phyloP scores from a whole-genome alignment of 2,113 vertebrate genomes.

The Romanogobio albipinnatus region DNA sequence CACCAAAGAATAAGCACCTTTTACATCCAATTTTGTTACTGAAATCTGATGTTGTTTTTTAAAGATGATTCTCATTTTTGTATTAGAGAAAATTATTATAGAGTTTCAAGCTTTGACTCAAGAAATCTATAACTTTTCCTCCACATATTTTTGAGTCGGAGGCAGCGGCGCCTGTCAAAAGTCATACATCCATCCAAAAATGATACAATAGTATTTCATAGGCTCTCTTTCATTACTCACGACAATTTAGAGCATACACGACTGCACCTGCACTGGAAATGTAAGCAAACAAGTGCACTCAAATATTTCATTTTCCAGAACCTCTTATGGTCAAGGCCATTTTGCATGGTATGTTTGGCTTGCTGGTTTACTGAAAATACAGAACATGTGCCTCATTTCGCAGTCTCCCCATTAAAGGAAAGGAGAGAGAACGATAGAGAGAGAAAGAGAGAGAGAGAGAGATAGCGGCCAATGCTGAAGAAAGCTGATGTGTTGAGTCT shows the following conservation, averaged over 20 bases:
- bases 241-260: background rate
- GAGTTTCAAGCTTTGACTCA: background rate
- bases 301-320: constrained; percentile 17
- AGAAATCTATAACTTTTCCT: background rate
- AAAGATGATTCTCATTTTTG: background rate
- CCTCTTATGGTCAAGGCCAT: constrained; percentile 32
- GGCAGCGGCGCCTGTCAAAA: background rate
- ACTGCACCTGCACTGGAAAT: constrained; percentile 12
- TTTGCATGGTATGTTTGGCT: constrained; percentile 42
- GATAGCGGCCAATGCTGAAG: background rate
- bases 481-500: constrained; percentile 16
- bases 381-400: constrained; percentile 44
- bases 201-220: background rate
- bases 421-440: constrained; percentile 23
- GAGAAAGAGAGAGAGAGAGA: constrained; percentile 8
- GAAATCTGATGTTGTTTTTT: background rate
- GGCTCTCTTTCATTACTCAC: background rate
- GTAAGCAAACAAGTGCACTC: constrained; percentile 19
- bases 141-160: background rate
- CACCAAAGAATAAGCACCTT: background rate
- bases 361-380: constrained; percentile 47
- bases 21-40: background rate
- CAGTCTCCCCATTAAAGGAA: constrained; percentile 32
- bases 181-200: background rate
- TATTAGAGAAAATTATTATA: background rate